Percentiles rank a stretch among this genome's conserved stretches.
Evolutionary conservation across 2,113 vertebrate species (phyloP).

Genomic region (Nesogale talazaci): DNA sequence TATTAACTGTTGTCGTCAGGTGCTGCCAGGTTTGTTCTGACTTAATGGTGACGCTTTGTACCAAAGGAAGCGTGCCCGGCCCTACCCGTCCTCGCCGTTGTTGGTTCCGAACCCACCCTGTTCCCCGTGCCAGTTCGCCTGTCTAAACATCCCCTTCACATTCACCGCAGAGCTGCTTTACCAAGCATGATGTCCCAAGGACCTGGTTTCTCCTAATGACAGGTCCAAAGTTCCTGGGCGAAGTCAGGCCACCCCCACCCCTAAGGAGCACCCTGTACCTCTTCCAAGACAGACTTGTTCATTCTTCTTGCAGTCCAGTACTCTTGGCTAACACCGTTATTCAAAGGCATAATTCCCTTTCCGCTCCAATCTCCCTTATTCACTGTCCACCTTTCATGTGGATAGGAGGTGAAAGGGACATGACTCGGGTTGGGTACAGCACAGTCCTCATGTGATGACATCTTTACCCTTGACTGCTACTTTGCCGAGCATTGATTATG

Average conservation of each 20-base stretch:
- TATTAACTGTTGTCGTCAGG: background rate
- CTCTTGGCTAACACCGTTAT: background rate
- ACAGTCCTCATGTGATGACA: too few species aligned
- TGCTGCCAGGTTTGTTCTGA: background rate
- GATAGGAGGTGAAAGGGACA: too few species aligned
- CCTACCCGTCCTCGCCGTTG: background rate
- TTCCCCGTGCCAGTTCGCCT: background rate
- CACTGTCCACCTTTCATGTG: too few species aligned
- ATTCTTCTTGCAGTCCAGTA: background rate
- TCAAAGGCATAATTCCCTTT: background rate
- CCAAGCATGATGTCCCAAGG: background rate
- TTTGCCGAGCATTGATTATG: too few species aligned
- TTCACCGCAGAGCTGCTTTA: background rate
- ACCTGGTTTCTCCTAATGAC: background rate
- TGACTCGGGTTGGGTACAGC: too few species aligned
- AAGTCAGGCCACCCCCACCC: background rate
- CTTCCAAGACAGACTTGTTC: background rate
- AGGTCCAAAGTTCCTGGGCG: background rate
- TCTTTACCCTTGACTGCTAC: too few species aligned
- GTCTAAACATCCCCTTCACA: background rate
- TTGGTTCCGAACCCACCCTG: background rate
- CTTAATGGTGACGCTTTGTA: background rate
- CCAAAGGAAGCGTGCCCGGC: background rate
- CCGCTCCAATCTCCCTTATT: too few species aligned
- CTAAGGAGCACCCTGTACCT: background rate